These are phyloP conservation scores for Arothron firmamentum DNA, from an alignment of 2,113 vertebrate genomes.

Conservation along the genomic window DNA sequence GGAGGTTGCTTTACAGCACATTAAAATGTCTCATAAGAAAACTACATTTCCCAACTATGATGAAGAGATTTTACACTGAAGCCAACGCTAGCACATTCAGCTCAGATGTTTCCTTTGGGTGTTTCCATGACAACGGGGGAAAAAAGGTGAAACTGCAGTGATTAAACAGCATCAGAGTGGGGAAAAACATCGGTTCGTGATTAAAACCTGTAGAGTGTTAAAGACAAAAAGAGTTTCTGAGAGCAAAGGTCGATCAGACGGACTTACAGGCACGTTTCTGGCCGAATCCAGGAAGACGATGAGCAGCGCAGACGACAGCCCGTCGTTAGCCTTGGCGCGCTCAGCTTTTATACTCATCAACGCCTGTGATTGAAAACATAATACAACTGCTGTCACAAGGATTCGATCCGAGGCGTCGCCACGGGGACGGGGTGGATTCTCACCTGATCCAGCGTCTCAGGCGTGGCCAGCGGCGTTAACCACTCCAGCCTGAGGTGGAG, in stretches of 20 bases:
- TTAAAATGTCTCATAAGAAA: no score
- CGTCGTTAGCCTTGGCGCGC: constrained; percentile 84
- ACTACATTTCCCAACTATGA: no score
- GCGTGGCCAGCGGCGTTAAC: constrained; percentile 80
- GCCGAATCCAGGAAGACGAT: constrained; percentile 94
- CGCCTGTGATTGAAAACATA: constrained; percentile 64
- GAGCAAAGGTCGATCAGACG: background rate
- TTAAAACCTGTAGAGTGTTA: no score
- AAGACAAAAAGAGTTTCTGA: background rate
- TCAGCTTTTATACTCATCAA: constrained; percentile 83
- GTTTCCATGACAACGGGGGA: background rate
- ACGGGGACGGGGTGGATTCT: background rate
- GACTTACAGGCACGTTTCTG: constrained; percentile 91
- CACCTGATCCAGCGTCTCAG: constrained; percentile 87
- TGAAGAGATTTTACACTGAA: no score
- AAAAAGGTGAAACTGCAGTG: background rate
- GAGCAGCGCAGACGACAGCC: constrained; percentile 89
- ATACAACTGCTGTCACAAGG: background rate
- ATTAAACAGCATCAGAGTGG: no score
- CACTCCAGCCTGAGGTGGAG: constrained; percentile 91
- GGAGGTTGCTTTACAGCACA: no score
- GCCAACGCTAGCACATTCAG: no score
- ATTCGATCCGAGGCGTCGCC: background rate
- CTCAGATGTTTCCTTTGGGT: no score
- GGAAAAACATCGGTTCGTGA: no score